Base-by-base conservation (phyloP, 2,797 vertebrate genomes). In the Acropternis orthonyx region DNA sequence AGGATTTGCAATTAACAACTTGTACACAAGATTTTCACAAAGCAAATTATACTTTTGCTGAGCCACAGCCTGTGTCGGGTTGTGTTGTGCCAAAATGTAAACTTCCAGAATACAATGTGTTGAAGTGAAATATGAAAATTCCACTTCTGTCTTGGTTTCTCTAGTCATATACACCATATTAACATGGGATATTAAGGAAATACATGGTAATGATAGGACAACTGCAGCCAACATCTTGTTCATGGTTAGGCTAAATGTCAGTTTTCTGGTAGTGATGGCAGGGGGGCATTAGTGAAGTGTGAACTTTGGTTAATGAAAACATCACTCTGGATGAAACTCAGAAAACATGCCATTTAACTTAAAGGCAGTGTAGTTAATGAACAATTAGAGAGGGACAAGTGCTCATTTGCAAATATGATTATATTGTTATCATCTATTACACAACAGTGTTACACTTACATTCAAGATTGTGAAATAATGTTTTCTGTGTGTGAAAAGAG, bases 41-140 rank as follows among this genome's bases (percentile, higher is more conserved):
- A 94, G 21, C 54, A 84, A 93, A 86, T 61, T 3, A 85, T 34
- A 10, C 30, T 85, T 93, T 23, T 55, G n/a, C 75, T 75, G 58
- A 76, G 75, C 46, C 91, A 46, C 71, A 77, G 52, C 4, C 6
- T 56, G 7, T 43, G 37, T 67, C 78, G 27, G 39, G 8, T 78
- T 89, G 48, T 41, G 9, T 81, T 92, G 51, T 95, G 93, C 92
- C 96, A 95, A 52, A 93, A 80, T 4, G 30, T 82, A 49, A 88
- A 11, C 67, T 89, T 63, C 72, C 65, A 48, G n/a, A 85, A 81
- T 69, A 89, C 22, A 74, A 43, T 19, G 51, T 93, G 95, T 95
- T 95, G 87, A 97, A 96, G 79, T 71, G 92, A 94, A 97, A 92
- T 85, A 89, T 88, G 81, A 89, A 96, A 93, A 95, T 80, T 80